Evolutionary conservation across 2,797 vertebrate genomes (phyloP).

Genomic region (Gadopsis marmoratus): DNA sequence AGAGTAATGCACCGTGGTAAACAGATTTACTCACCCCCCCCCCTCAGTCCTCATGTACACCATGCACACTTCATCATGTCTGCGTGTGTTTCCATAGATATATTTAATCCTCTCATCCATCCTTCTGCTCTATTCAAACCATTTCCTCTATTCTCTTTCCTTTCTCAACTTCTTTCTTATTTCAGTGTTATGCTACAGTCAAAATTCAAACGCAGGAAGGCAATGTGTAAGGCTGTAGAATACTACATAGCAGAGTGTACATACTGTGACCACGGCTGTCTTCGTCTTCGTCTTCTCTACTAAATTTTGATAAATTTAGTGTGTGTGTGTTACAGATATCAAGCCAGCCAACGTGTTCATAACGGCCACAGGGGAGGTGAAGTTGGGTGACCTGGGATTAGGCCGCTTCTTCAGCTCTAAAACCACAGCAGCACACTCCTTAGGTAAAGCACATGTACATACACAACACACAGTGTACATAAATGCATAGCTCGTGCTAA

Average conservation of each 20-base stretch:
- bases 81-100: neutral
- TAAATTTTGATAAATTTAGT: too few species aligned
- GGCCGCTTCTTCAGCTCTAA: conserved; percentile 98
- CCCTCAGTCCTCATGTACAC: neutral
- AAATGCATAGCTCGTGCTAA: neutral
- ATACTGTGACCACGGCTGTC: neutral
- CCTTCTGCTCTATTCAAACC: neutral
- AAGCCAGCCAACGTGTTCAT: conserved; percentile 98
- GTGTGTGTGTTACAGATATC: conserved; percentile 86
- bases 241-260: neutral
- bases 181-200: neutral
- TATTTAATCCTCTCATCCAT: neutral
- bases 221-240: neutral
- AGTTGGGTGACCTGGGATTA: conserved; percentile 94
- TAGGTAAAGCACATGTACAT: conserved; percentile 86
- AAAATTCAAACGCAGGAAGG: neutral
- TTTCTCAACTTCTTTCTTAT: neutral
- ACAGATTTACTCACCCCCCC: neutral
- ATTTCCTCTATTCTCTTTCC: neutral
- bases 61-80: neutral
- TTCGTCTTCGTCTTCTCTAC: neutral
- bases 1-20: conserved; percentile 96
- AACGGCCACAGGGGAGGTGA: conserved; percentile 96
- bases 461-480: neutral
- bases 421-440: conserved; percentile 95